Conservation (phyloP, 92 coral and sea anemone genomes). For the Hydrozoanthus gracilis region DNA sequence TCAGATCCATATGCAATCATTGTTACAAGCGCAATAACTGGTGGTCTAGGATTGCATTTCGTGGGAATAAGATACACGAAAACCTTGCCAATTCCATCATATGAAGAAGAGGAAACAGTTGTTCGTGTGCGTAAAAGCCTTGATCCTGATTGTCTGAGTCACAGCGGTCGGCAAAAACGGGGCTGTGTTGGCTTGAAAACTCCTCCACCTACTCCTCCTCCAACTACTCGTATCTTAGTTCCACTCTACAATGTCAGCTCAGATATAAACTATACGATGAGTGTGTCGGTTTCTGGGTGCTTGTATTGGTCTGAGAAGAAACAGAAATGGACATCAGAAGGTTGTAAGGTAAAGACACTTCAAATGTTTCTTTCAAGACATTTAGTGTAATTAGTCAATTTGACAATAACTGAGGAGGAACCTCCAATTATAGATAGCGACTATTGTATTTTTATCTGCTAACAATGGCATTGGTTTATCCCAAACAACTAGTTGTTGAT, state of each 20-base stretch:
- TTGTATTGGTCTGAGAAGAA: conserved; percentile 78
- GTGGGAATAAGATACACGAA: conserved; percentile 59
- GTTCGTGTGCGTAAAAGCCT: conserved; percentile 46
- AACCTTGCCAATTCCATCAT: not conserved
- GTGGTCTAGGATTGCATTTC: conserved; percentile 68
- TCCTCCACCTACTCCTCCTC: conserved; percentile 83
- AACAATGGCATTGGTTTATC: too few relatives aligned
- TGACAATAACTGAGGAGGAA: too few relatives aligned
- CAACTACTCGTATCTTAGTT: conserved; percentile 57
- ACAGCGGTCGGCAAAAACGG: conserved; percentile 64
- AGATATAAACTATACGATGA: conserved; percentile 79
- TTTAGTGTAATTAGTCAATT: too few relatives aligned
- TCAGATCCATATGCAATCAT: conserved; percentile 65
- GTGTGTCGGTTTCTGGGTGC: conserved; percentile 65
- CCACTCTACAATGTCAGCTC: conserved; percentile 68
- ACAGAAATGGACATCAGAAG: conserved; percentile 75
- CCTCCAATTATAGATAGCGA: too few relatives aligned
- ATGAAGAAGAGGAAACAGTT: not conserved
- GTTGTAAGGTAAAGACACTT: conserved; percentile 65
- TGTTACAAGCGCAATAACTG: conserved; percentile 67
- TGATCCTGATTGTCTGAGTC: conserved; percentile 56
- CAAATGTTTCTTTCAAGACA: too few relatives aligned
- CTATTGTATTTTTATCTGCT: too few relatives aligned
- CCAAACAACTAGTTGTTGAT: too few relatives aligned
- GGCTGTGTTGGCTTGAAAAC: conserved; percentile 82